A percentile compares a stretch with the other conserved stretches of the same genome.
These are phyloP conservation scores for Pelodiscus sinensis DNA, from an alignment of 2,113 vertebrate genomes.

Conservation along the genomic window DNA sequence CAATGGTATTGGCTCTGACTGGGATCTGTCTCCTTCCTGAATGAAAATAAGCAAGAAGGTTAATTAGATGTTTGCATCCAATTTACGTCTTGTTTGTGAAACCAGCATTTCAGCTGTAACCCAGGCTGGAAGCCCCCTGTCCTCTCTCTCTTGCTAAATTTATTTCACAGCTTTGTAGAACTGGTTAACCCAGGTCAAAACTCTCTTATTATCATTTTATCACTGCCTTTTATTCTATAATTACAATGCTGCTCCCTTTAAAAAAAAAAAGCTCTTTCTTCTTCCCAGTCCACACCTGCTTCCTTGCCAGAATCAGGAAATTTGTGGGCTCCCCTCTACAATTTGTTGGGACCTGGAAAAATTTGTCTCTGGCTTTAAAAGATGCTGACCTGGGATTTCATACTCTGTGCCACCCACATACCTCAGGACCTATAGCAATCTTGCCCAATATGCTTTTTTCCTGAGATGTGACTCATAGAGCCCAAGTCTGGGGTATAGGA, in stretches of 20 bases:
- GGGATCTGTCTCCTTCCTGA: constrained; percentile 39
- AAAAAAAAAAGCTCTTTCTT: not conserved
- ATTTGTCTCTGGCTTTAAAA: constrained; percentile 54
- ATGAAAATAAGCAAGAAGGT: constrained; percentile 74
- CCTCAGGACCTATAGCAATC: constrained; percentile 38
- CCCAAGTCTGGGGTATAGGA: not conserved
- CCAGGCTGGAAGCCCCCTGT: constrained; percentile 53
- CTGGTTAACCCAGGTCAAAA: constrained; percentile 71
- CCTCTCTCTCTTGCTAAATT: constrained; percentile 64
- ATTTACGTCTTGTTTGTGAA: constrained; percentile 81
- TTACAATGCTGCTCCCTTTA: constrained; percentile 62
- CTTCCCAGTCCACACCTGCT: constrained; percentile 5
- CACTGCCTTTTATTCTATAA: constrained; percentile 75
- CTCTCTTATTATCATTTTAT: constrained; percentile 78
- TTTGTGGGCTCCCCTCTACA: not conserved
- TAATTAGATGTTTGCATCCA: constrained; percentile 88
- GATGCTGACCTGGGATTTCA: not conserved
- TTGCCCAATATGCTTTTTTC: not conserved
- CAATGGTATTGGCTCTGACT: not conserved
- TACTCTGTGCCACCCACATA: not conserved
- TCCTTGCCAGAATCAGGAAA: constrained; percentile 15
- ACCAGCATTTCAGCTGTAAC: constrained; percentile 76
- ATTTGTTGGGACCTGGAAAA: constrained; percentile 14
- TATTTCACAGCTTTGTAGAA: constrained; percentile 73
- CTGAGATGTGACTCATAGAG: not conserved